Evolutionary conservation across 2,888 invertebrate genomes (phyloP).

Genomic region (Conomelus anceps): DNA sequence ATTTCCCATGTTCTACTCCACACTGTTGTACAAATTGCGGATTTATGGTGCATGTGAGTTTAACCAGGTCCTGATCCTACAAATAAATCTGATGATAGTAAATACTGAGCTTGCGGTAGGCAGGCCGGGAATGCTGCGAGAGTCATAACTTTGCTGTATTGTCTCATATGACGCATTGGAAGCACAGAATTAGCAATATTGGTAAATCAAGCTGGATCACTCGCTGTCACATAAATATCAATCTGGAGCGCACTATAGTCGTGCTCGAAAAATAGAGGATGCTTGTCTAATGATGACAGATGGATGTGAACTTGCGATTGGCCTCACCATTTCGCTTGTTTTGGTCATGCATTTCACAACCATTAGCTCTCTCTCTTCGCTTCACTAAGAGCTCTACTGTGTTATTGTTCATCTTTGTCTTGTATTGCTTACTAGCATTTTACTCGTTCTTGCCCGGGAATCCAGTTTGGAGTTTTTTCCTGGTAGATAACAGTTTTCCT

Average conservation of each 20-base stretch:
- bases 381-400: background rate
- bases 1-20: background rate
- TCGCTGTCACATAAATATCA: background rate
- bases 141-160: background rate
- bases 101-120: background rate
- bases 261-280: background rate
- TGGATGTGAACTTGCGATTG: background rate
- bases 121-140: background rate
- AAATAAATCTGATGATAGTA: background rate
- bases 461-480: no score
- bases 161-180: background rate
- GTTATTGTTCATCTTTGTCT: background rate
- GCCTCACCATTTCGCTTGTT: background rate
- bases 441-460: no score
- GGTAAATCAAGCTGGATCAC: background rate
- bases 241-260: background rate
- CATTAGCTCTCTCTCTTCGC: background rate
- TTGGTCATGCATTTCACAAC: background rate
- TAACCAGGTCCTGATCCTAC: background rate
- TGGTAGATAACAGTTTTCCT: no score
- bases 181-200: background rate
- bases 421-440: no score
- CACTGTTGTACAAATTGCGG: background rate
- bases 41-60: background rate
- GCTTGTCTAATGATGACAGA: background rate